These are phyloP conservation scores for Brachyptera risi DNA, from an alignment of 2,888 invertebrate genomes.

Conservation along the genomic window DNA sequence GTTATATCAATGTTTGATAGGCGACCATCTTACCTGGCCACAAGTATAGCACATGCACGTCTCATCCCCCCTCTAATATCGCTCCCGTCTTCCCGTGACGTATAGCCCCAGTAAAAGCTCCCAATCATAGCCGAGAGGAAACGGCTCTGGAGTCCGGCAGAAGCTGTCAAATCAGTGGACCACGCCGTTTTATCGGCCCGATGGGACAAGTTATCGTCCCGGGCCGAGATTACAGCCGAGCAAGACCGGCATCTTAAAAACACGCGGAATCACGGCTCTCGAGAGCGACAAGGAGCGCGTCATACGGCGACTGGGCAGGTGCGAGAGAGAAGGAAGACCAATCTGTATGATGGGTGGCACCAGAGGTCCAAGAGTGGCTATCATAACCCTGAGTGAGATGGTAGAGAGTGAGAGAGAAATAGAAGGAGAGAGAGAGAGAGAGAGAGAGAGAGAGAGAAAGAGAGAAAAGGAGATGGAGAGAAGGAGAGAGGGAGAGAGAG, in stretches of 20 bases:
- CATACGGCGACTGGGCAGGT: not conserved
- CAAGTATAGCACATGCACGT: too few relatives aligned
- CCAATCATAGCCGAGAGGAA: too few relatives aligned
- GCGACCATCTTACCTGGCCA: too few relatives aligned
- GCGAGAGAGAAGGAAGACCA: constrained; percentile 6
- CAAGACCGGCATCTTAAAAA: constrained; percentile 23
- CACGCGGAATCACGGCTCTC: constrained; percentile 20
- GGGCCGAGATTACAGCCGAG: constrained; percentile 27
- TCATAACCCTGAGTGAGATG: constrained; percentile 14
- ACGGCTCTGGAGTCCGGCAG: not conserved
- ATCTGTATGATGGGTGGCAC: constrained; percentile 24
- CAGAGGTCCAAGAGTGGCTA: constrained; percentile 19
- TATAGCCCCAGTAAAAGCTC: too few relatives aligned
- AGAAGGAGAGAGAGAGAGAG: too few relatives aligned
- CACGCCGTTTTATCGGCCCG: constrained; percentile 47
- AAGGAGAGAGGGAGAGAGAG: too few relatives aligned
- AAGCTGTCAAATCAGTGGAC: constrained; percentile 21
- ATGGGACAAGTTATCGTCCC: constrained; percentile 39
- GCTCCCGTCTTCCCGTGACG: too few relatives aligned
- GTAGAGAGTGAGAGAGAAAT: constrained; percentile 4
- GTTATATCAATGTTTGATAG: too few relatives aligned
- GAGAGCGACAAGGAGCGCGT: constrained; percentile 16
- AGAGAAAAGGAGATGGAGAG: too few relatives aligned
- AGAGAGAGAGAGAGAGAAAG: too few relatives aligned
- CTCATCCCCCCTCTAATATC: too few relatives aligned